These are phyloP conservation scores for Takifugu bimaculatus DNA, from an alignment of 2,113 vertebrate species.

Conservation along the genomic window DNA sequence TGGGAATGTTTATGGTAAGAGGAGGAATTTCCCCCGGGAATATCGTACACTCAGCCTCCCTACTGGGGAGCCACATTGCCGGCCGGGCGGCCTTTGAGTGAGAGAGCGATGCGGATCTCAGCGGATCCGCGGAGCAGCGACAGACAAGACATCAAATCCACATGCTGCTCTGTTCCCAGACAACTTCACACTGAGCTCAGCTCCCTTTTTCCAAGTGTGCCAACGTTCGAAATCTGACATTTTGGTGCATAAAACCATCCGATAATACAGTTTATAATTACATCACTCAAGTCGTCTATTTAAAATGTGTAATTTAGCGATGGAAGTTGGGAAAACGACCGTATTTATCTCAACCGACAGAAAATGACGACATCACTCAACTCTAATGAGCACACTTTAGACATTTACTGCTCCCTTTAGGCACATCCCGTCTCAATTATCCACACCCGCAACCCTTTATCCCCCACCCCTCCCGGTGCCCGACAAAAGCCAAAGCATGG, in stretches of 20 bases:
- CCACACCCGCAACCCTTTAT: slow-evolving; percentile 12
- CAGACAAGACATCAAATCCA: too few relatives aligned
- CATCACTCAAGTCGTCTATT: neutral
- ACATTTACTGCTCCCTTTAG: slow-evolving; percentile 37
- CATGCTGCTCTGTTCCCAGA: too few relatives aligned
- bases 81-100: neutral
- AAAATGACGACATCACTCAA: slow-evolving; percentile 3
- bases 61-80: slow-evolving; percentile 4
- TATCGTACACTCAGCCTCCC: neutral
- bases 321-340: slow-evolving; percentile 4
- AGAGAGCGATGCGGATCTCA: slow-evolving; percentile 10
- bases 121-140: slow-evolving; percentile 19
- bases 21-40: slow-evolving; percentile 21
- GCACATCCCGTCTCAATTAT: slow-evolving; percentile 45
- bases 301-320: neutral
- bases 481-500: slow-evolving; percentile 50
- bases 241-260: too few relatives aligned
- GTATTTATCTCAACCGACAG: neutral
- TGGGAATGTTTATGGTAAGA: slow-evolving; percentile 54
- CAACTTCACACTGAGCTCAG: too few relatives aligned
- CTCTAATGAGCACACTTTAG: slow-evolving; percentile 16
- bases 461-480: slow-evolving; percentile 14
- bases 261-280: neutral
- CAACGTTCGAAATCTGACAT: neutral
- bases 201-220: neutral